A percentile compares a stretch with the other conserved stretches of the same genome.
Evolutionary conservation across 2,797 vertebrate species (phyloP).

Genomic region (Myioborus melanocephalus): DNA sequence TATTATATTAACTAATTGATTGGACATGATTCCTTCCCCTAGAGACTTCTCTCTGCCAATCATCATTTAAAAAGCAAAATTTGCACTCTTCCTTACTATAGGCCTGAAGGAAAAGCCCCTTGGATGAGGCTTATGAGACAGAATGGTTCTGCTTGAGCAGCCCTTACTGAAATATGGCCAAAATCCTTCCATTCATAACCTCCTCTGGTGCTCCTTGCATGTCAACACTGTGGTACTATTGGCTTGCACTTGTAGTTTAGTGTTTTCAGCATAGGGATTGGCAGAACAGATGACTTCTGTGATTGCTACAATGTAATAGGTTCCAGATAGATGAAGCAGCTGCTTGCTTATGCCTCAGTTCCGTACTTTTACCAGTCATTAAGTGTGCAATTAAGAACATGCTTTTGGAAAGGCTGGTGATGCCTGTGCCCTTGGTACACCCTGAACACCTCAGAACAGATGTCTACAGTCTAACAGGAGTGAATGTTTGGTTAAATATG

Average conservation of each 20-base stretch:
- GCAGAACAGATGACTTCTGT: constrained; percentile 22
- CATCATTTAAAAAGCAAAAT: neutral
- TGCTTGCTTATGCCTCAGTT: constrained; percentile 47
- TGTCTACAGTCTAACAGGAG: neutral
- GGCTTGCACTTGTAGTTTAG: neutral
- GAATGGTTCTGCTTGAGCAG: constrained; percentile 24
- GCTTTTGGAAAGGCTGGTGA: neutral
- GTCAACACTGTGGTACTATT: neutral
- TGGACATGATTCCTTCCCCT: neutral
- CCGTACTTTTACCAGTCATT: neutral
- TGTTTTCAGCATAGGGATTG: constrained; percentile 18
- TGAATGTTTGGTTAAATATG: neutral
- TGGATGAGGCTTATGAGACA: neutral
- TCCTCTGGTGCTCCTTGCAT: neutral
- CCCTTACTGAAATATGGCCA: constrained; percentile 21
- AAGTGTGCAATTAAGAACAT: neutral
- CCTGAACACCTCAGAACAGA: neutral
- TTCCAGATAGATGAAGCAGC: constrained; percentile 31
- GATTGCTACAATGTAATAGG: constrained; percentile 47
- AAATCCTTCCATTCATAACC: neutral
- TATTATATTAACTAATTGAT: neutral
- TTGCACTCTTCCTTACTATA: neutral
- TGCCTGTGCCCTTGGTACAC: neutral
- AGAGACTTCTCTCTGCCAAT: neutral
- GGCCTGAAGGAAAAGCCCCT: neutral